Base-by-base conservation (phyloP, 2,113 vertebrate genomes). In the Xyliphius kryptos region DNA sequence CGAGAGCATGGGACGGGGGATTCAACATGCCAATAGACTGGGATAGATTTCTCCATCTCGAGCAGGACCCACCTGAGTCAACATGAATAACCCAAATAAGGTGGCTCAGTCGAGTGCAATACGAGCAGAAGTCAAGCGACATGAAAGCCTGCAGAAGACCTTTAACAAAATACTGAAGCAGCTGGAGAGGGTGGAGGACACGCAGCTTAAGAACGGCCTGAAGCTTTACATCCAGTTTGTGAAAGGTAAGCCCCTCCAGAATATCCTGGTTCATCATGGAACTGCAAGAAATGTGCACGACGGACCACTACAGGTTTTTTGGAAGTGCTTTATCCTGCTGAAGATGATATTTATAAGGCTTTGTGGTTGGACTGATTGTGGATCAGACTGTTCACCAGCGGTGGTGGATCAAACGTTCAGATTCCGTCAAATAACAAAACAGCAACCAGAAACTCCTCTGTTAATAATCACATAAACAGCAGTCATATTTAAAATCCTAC, bases 181-280 rank as follows among this genome's bases (percentile, higher is more conserved):
- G 73, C 71, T 86, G 63, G 89, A 86, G 16, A 77, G 80, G 13
- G 85, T 92, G 1, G 43, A 16, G 1, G 85, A 91, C 41, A 77
- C 69, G 1, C 81, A 79, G 68, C 84, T 91, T 15, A 83, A 80
- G 19, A 82, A 72, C 0, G 84, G 74, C 48, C 79, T 91, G 1
- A 80, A 83, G 53, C 72, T 86, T 36, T 84, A 84, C 50, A 81
- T 91, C 37, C 79, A 79, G 66, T 77, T 83, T 37, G 75, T 91
- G 47, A 66, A 85, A 90, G 90, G 90, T 91, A 70, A 79, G 86
- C 26, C 41, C 15, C n/a, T n/a, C n/a, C n/a, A n/a, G n/a, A n/a
- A n/a, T n/a, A n/a, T n/a, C n/a, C n/a, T n/a, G n/a, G n/a, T n/a
- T n/a, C n/a, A n/a, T n/a, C n/a, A n/a, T n/a, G n/a, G n/a, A n/a